Conservation (phyloP, 2,797 vertebrate genomes). For the Anas georgica region DNA sequence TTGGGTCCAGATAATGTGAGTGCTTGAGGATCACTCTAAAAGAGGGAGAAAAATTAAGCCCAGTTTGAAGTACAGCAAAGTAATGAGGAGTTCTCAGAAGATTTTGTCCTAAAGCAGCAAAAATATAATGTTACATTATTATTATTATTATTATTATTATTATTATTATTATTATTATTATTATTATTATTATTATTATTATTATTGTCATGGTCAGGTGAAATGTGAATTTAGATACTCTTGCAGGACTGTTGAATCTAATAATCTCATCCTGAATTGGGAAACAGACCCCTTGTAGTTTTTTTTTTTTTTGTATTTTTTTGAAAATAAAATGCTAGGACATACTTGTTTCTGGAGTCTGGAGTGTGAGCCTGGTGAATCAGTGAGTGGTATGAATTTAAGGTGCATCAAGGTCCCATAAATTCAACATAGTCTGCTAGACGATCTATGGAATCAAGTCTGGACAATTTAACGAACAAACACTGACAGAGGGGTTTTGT, state of each 20-base stretch:
- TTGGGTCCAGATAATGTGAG: neutral
- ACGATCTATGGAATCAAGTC: constrained; percentile 9
- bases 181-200: too few species aligned
- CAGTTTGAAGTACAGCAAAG: neutral
- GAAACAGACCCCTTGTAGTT: neutral
- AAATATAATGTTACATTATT: neutral
- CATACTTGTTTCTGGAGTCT: neutral
- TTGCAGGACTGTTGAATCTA: neutral
- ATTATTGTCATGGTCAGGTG: rapidly evolving
- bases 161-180: too few species aligned
- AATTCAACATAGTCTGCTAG: constrained; percentile 9
- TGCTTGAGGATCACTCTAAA: neutral
- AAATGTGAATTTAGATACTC: neutral
- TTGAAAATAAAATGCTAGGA: neutral
- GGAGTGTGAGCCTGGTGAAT: neutral
- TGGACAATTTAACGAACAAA: constrained; percentile 2
- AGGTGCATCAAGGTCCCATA: neutral
- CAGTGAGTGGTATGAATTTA: neutral
- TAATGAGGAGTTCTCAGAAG: neutral
- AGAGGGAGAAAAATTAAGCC: neutral
- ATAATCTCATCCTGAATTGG: neutral
- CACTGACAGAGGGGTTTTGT: neutral
- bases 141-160: too few species aligned
- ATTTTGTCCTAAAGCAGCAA: constrained; percentile 1
- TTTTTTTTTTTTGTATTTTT: too few species aligned